Base-by-base conservation (phyloP, 1,140 invertebrate species). In the Achroia grisella region DNA sequence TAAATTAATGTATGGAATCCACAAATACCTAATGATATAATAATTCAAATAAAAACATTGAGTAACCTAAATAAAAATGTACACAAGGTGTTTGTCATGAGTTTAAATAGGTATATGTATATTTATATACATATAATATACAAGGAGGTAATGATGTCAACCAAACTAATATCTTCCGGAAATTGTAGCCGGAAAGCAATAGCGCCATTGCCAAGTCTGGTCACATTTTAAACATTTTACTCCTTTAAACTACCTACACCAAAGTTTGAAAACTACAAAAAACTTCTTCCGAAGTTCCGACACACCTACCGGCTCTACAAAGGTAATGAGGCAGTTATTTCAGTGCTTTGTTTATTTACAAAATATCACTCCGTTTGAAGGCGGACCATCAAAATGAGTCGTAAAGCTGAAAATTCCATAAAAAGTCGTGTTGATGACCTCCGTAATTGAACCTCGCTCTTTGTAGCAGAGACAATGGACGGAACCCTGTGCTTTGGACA, bases 281-380 rank as follows among this genome's bases (percentile, higher is more conserved):
- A 45, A 68, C 57, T 58, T 59, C 41, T 68, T 56, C 56, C 55
- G 46, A 68, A 73, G 63, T 66, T 65, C 64, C 65, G 63, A 65
- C 71, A 49, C 74, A 65, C 64, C 62, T 67, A 71, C 72, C 74
- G 74, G 71, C 72, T 67, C 66, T 69, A 84, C 80, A 84, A 84
- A 84, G 78, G 80, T 84, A 80, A 82, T 76, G 70, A 77, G 58
- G 39, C 56, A 74, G 76, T 76, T 84, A 82, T 82, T 84, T 80
- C 74, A 81, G 80, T 80, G 62, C 63, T 57, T 68, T 84, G 80
- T 84, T 84, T 84, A 84, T 84, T 84, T 84, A 84, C 80, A 79
- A 82, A 84, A 84, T 84, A 84, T 84, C 80, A 84, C 71, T 84
- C 73, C 66, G 80, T 84, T 84, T 84, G 80, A 84, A 84, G 78